Percentiles rank a stretch among this genome's conserved stretches.
phyloP scores from a whole-genome alignment of 2,888 invertebrate genomes.

The Chymomyza amoena region DNA sequence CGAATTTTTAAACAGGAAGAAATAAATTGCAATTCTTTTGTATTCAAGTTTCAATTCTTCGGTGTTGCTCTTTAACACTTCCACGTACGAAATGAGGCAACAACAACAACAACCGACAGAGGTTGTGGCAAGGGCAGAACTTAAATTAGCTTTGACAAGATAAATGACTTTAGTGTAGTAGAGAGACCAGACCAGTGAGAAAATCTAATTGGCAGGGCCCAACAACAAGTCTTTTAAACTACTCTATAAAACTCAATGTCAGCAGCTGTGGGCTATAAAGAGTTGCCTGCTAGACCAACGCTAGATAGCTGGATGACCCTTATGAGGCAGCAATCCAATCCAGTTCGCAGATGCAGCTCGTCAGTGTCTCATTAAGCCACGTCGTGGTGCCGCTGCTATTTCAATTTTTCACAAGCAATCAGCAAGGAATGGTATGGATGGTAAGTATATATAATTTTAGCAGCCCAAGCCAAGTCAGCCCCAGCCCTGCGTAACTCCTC shows the following conservation, averaged over 20 bases:
- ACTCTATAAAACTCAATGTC: not conserved
- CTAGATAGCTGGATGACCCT: not conserved
- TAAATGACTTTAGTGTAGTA: constrained; percentile 55
- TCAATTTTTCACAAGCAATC: constrained; percentile 39
- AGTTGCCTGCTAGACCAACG: not conserved
- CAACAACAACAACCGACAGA: not conserved
- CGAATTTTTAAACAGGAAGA: constrained; percentile 43
- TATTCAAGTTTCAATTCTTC: constrained; percentile 10
- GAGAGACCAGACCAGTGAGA: constrained; percentile 5
- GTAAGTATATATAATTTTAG: constrained; percentile 62
- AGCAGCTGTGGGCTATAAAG: not conserved
- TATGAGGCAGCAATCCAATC: not conserved
- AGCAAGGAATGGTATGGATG: constrained; percentile 31
- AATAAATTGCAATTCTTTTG: constrained; percentile 49
- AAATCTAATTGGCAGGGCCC: constrained; percentile 12
- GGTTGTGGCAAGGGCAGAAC: not conserved
- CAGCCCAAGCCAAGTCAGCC: no score
- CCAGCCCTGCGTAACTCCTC: not conserved
- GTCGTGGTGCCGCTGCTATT: constrained; percentile 37
- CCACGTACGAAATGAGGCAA: constrained; percentile 52
- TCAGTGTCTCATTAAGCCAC: not conserved
- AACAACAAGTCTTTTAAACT: not conserved
- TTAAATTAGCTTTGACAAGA: constrained; percentile 67
- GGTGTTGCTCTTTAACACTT: constrained; percentile 60
- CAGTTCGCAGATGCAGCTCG: not conserved